phyloP scores from a whole-genome alignment of 2,797 vertebrate species.

The Lateolabrax maculatus region DNA sequence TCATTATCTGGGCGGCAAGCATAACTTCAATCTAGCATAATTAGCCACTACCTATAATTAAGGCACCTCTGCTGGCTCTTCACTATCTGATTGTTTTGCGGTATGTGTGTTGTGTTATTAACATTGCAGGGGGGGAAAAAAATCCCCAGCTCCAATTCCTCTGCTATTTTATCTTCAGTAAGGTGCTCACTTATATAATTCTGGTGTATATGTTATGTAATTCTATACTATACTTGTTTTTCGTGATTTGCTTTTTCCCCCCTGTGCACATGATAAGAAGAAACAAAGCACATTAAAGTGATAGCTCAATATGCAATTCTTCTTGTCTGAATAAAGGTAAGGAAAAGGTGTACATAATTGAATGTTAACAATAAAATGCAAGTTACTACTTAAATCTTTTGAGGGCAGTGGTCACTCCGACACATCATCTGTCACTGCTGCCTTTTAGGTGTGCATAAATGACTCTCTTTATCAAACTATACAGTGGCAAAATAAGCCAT shows the following conservation, averaged over 20 bases:
- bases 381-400: constrained; percentile 15
- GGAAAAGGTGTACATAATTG: constrained; percentile 13
- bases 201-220: constrained; percentile 29
- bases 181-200: constrained; percentile 21
- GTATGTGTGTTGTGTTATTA: constrained; percentile 58
- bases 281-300: background rate
- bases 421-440: constrained; percentile 55
- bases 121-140: constrained; percentile 49
- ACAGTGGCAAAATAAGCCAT: constrained; percentile 55
- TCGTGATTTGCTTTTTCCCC: constrained; percentile 11
- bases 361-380: constrained; percentile 17
- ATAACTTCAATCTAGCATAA: constrained; percentile 71
- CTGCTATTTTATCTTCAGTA: constrained; percentile 35
- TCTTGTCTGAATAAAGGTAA: constrained; percentile 10
- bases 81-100: constrained; percentile 70
- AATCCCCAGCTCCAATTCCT: constrained; percentile 5
- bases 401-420: constrained; percentile 13
- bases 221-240: constrained; percentile 27
- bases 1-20: constrained; percentile 74
- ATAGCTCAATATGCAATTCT: constrained; percentile 1
- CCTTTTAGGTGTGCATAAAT: constrained; percentile 51
- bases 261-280: background rate
- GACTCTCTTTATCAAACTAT: constrained; percentile 76
- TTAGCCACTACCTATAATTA: constrained; percentile 77
- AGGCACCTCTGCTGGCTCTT: constrained; percentile 64